These are phyloP conservation scores for Mola mola DNA, from an alignment of 2,113 vertebrate genomes.

Conservation along the genomic window DNA sequence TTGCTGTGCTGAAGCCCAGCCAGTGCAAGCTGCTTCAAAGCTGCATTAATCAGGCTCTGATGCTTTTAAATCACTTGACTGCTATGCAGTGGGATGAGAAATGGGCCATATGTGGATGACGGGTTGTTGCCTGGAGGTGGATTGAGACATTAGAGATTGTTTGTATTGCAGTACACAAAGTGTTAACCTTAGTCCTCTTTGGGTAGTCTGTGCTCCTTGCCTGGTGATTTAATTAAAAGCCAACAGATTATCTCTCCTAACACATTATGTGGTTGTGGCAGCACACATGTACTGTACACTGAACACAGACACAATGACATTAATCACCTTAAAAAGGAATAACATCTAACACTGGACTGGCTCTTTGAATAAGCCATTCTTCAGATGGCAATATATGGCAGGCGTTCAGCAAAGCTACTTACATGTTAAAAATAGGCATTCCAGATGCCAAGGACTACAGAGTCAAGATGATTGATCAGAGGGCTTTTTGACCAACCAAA, in stretches of 20 bases:
- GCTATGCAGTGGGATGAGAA: constrained; percentile 54
- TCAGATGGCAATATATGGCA: constrained; percentile 14
- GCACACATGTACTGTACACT: constrained; percentile 18
- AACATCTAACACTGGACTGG: constrained; percentile 15
- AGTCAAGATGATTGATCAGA: too few species aligned
- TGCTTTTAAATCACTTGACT: constrained; percentile 61
- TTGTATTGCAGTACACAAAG: constrained; percentile 28
- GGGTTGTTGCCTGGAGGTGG: constrained; percentile 42
- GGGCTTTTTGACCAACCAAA: too few species aligned
- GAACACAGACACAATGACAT: constrained; percentile 3
- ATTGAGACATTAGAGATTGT: constrained; percentile 55
- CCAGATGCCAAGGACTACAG: constrained; percentile 25
- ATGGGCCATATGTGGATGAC: constrained; percentile 61
- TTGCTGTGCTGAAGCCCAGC: constrained; percentile 47
- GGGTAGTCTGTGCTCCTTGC: constrained; percentile 36
- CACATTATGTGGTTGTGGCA: constrained; percentile 50
- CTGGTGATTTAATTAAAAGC: constrained; percentile 72
- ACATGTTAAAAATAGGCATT: constrained; percentile 26
- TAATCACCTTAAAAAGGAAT: constrained; percentile 55
- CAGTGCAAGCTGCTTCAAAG: constrained; percentile 45
- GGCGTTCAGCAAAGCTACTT: constrained; percentile 21
- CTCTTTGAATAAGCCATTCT: constrained; percentile 30
- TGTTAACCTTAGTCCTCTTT: constrained; percentile 38
- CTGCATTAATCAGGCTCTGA: constrained; percentile 65
- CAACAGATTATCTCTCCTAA: constrained; percentile 64